A percentile compares a stretch with the other conserved stretches of the same genome.
These are phyloP conservation scores for Sphinx pinastri DNA, from an alignment of 2,888 invertebrate genomes.

Conservation along the genomic window DNA sequence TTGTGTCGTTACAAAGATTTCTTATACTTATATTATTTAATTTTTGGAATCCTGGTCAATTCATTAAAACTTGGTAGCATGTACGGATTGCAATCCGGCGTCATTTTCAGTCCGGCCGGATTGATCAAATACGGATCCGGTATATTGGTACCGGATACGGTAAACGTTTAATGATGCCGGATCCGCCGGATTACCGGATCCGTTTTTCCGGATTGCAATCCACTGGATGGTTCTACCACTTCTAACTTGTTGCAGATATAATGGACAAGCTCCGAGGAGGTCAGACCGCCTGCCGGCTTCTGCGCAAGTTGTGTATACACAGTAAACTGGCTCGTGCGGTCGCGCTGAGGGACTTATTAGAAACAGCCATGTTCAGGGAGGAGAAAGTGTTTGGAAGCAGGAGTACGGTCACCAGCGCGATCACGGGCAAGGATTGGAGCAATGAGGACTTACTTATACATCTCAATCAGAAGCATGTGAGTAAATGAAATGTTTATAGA, in stretches of 20 bases:
- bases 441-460: slow-evolving; percentile 76
- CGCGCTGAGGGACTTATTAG: slow-evolving; percentile 89
- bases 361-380: slow-evolving; percentile 88
- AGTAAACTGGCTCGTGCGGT: slow-evolving; percentile 88
- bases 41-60: too few relatives aligned
- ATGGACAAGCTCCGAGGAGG: slow-evolving; percentile 86
- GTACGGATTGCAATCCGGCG: too few relatives aligned
- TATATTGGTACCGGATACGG: too few relatives aligned
- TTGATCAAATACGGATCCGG: too few relatives aligned
- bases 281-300: slow-evolving; percentile 85
- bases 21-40: too few relatives aligned
- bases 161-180: too few relatives aligned
- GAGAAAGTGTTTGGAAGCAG: slow-evolving; percentile 88
- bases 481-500: slow-evolving; percentile 38
- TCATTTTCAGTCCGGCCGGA: too few relatives aligned
- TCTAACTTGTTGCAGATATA: slow-evolving; percentile 72
- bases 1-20: too few relatives aligned
- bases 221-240: too few relatives aligned
- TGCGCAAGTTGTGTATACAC: slow-evolving; percentile 86
- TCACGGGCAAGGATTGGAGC: slow-evolving; percentile 62
- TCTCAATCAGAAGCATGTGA: slow-evolving; percentile 91
- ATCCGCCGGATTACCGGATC: too few relatives aligned
- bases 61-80: too few relatives aligned
- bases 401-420: slow-evolving; percentile 62
- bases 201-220: too few relatives aligned